A percentile compares a stretch with the other conserved stretches of the same genome.
Conservation (phyloP, 1,140 invertebrate species). For the Drosophila sucinea region DNA sequence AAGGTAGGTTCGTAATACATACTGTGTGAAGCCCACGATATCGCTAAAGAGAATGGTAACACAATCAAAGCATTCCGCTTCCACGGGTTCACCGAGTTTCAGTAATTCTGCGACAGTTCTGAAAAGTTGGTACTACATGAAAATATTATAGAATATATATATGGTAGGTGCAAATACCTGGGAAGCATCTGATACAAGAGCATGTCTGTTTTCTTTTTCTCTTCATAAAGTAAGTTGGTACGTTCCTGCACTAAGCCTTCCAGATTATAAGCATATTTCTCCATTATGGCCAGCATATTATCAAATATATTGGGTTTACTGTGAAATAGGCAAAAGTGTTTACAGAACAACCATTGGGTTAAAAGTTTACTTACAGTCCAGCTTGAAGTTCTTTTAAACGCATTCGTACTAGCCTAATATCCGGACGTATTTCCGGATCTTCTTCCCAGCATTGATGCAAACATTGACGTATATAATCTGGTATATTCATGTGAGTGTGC, state of each 20-base stretch:
- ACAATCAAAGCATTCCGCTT: constrained; percentile 93
- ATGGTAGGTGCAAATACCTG: constrained; percentile 84
- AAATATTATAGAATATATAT: background rate
- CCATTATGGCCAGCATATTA: constrained; percentile 97
- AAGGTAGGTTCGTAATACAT: background rate
- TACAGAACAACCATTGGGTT: background rate
- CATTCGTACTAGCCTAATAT: constrained; percentile 89
- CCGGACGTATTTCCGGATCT: constrained; percentile 92
- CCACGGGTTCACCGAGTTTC: constrained; percentile 92
- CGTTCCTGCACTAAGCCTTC: constrained; percentile 95
- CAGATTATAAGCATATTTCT: constrained; percentile 97
- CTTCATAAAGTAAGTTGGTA: constrained; percentile 94
- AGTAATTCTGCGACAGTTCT: constrained; percentile 95
- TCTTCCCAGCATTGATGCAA: constrained; percentile 94
- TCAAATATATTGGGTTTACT: constrained; percentile 96
- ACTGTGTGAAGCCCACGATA: constrained; percentile 97
- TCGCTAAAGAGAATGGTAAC: constrained; percentile 96
- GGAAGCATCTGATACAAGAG: constrained; percentile 95
- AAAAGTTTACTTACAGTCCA: constrained; percentile 85
- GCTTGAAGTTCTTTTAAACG: constrained; percentile 90
- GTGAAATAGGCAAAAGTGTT: background rate
- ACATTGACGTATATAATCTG: constrained; percentile 94
- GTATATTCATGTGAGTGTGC: constrained; percentile 93
- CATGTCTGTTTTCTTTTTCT: constrained; percentile 97
- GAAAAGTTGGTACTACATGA: constrained; percentile 51